Base-by-base conservation (phyloP, 2,797 vertebrate genomes). In the Enteromius trimaculatus region DNA sequence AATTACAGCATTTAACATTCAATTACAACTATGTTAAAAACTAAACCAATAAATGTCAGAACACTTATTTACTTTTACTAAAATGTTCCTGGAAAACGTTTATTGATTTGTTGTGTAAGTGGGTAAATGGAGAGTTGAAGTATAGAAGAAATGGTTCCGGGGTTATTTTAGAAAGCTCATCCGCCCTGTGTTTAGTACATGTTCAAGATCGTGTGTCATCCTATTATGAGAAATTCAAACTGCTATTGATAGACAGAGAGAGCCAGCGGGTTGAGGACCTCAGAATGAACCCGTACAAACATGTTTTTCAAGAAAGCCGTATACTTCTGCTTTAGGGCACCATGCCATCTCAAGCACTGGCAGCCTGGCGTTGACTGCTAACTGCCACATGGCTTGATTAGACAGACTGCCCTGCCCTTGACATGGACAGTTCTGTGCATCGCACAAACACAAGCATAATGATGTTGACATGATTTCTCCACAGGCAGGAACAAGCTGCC, bases 1-100 rank as follows among this genome's bases (percentile, higher is more conserved):
- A 84, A 89, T 89, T 87, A 88, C 72, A 68, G 39, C 62, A 81
- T 82, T 85, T 26, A 83, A 80, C 64, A n/a, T 5, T 11, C 21
- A 55, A 29, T 51, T 64, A 64, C 31, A 58, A 75, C 31, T 75
- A 55, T 51, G 5, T 68, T 51, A 9, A 66, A 9, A 47, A 78
- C 3, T 3, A 79, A 39, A 53, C 51, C 11, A 51, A 14, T n/a
- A 65, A 6, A 34, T 16, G 19, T 23, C 3, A 31, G 39, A 77
- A 44, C 1, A 47, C 8, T 44, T 14, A 31, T 65, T n/a, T 9
- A n/a, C 21, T 17, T 79, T 23, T 66, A 1, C 21, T 60, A 44
- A 60, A 39, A 42, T 44, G 44, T 51, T 79, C 34, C 13, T 14
- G 42, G 29, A 23, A 21, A 11, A 74, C 0, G 44, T 53, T 53